These are phyloP conservation scores for Micrasema minimum DNA, from an alignment of 1,140 invertebrate species.

Conservation along the genomic window DNA sequence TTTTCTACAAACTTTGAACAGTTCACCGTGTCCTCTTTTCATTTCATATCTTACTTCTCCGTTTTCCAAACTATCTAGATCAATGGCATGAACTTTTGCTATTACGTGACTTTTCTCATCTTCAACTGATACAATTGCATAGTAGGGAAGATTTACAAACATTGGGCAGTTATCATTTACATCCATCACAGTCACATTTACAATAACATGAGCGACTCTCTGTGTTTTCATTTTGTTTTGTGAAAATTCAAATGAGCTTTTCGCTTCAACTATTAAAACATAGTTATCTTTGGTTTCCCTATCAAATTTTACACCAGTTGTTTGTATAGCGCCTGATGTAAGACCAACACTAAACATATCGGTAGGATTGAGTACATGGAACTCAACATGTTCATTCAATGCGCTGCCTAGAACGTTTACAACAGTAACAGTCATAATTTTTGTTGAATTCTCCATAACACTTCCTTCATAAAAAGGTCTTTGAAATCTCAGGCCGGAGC, in stretches of 20 bases:
- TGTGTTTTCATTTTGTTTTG: slow-evolving; percentile 61
- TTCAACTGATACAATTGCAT: slow-evolving; percentile 83
- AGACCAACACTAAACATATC: slow-evolving; percentile 86
- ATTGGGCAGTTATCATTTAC: slow-evolving; percentile 87
- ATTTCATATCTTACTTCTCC: slow-evolving; percentile 84
- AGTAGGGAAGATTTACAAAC: slow-evolving; percentile 87
- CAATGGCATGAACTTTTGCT: slow-evolving; percentile 84
- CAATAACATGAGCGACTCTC: slow-evolving; percentile 79
- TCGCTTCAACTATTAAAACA: slow-evolving; percentile 81
- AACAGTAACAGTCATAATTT: slow-evolving; percentile 78
- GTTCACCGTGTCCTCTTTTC: slow-evolving; percentile 81
- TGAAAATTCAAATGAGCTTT: slow-evolving; percentile 25
- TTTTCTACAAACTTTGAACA: slow-evolving; percentile 83
- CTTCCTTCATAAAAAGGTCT: slow-evolving; percentile 78
- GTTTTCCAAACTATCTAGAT: slow-evolving; percentile 84
- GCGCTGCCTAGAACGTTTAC: slow-evolving; percentile 83
- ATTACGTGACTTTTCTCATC: slow-evolving; percentile 80
- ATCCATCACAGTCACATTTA: slow-evolving; percentile 82
- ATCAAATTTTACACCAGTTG: slow-evolving; percentile 83
- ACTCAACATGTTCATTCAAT: slow-evolving; percentile 85
- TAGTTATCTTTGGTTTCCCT: slow-evolving; percentile 82
- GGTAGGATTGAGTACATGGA: slow-evolving; percentile 86
- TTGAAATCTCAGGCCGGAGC: slow-evolving; percentile 80
- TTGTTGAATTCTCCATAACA: slow-evolving; percentile 83
- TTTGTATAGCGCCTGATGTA: slow-evolving; percentile 84